A percentile compares a stretch with the other conserved stretches of the same genome.
Conservation (phyloP, 2,888 invertebrate species). For the Aleiodes testaceus region DNA sequence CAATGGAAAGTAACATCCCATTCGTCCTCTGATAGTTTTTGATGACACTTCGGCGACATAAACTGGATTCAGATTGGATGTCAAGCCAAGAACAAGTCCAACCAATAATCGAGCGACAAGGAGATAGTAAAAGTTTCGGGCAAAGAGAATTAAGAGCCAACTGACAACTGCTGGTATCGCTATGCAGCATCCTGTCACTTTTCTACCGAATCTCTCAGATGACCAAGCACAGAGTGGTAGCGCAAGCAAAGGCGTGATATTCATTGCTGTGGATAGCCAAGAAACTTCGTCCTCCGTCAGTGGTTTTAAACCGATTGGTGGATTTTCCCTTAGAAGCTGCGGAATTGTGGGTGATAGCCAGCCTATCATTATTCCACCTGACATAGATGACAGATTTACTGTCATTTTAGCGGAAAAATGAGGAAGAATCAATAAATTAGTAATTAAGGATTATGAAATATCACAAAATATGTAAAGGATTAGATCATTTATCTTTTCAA, state of each 20-base stretch:
- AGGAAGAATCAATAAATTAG: too few relatives aligned
- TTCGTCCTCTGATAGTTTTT: slow-evolving; percentile 74
- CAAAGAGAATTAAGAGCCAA: slow-evolving; percentile 76
- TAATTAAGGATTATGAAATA: too few relatives aligned
- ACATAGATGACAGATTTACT: slow-evolving; percentile 51
- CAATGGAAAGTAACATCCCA: slow-evolving; percentile 75
- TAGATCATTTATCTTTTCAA: too few relatives aligned
- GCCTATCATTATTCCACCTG: slow-evolving; percentile 73
- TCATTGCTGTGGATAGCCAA: slow-evolving; percentile 76
- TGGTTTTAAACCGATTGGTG: slow-evolving; percentile 72
- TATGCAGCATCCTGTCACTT: slow-evolving; percentile 74
- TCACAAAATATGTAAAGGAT: too few relatives aligned
- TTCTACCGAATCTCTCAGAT: slow-evolving; percentile 75
- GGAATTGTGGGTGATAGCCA: slow-evolving; percentile 78
- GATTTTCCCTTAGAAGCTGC: slow-evolving; percentile 69
- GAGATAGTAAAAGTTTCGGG: slow-evolving; percentile 72
- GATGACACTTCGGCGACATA: slow-evolving; percentile 80
- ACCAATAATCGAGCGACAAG: slow-evolving; percentile 76
- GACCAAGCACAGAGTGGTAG: slow-evolving; percentile 73
- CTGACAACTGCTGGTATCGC: slow-evolving; percentile 76
- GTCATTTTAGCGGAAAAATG: background rate
- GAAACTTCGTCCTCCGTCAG: slow-evolving; percentile 75
- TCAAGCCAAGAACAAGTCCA: slow-evolving; percentile 77
- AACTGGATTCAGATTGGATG: slow-evolving; percentile 76
- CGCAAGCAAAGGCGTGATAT: slow-evolving; percentile 75